Conservation (phyloP, 2,888 invertebrate species). For the Muschampia plurimacula region DNA sequence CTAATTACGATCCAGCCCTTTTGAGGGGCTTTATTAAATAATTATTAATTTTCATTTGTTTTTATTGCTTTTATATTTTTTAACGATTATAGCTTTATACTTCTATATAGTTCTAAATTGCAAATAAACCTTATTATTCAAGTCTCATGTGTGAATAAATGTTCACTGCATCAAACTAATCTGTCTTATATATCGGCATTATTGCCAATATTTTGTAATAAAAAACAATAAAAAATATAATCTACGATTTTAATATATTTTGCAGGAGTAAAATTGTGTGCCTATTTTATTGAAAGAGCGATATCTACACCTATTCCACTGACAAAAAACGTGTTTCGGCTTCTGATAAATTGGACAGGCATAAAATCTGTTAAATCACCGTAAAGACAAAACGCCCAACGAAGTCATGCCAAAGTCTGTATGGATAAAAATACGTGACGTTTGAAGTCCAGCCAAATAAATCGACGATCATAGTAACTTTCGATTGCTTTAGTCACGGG, state of each 20-base stretch:
- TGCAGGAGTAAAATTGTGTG: background rate
- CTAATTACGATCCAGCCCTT: constrained; percentile 30
- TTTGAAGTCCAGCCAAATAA: constrained; percentile 75
- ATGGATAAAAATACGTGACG: constrained; percentile 69
- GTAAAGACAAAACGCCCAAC: constrained; percentile 49
- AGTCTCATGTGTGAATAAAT: no score
- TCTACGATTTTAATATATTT: background rate
- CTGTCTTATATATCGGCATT: no score
- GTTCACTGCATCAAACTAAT: no score
- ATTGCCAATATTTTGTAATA: background rate
- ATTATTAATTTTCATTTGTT: background rate
- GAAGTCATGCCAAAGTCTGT: constrained; percentile 53
- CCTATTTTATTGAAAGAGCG: background rate
- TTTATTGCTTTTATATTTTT: background rate
- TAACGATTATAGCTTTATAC: no score
- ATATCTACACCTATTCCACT: background rate
- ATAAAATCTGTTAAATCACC: constrained; percentile 45
- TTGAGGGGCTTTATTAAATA: background rate
- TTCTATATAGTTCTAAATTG: no score
- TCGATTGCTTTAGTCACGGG: constrained; percentile 55
- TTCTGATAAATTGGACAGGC: constrained; percentile 25
- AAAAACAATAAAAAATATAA: background rate
- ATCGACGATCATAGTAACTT: constrained; percentile 55
- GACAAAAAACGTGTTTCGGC: constrained; percentile 10
- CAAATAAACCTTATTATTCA: no score